phyloP scores from a whole-genome alignment of 2,888 invertebrate species.

The Scotopteryx bipunctaria region DNA sequence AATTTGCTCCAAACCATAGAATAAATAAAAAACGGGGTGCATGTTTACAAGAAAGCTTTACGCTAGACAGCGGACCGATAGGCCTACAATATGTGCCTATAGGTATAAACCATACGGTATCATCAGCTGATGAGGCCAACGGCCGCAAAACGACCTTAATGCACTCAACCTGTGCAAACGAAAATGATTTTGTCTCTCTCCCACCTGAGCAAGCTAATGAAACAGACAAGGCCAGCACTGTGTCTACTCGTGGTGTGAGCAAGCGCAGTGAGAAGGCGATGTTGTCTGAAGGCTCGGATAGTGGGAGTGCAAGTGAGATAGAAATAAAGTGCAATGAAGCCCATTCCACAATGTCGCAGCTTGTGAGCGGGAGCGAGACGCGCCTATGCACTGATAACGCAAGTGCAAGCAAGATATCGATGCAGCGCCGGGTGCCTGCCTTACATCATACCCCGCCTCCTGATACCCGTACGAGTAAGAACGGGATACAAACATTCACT shows the following conservation, averaged over 20 bases:
- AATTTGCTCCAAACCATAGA: background rate
- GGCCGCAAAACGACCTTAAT: background rate
- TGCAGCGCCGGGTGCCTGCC: background rate
- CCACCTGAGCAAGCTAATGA: background rate
- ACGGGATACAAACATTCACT: background rate
- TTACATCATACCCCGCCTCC: too few species aligned
- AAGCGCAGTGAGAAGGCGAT: too few species aligned
- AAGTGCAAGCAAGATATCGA: background rate
- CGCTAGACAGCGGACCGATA: slow-evolving; percentile 18
- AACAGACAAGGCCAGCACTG: background rate
- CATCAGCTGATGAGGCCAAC: slow-evolving; percentile 4
- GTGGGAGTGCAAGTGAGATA: background rate
- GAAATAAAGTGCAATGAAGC: background rate
- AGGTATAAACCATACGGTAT: slow-evolving; percentile 7
- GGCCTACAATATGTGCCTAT: slow-evolving; percentile 21
- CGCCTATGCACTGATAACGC: too few species aligned
- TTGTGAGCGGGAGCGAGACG: too few species aligned
- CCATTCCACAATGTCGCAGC: background rate
- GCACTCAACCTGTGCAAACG: background rate
- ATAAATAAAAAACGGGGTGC: slow-evolving; percentile 25
- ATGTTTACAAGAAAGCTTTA: slow-evolving; percentile 20
- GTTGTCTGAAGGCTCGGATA: background rate
- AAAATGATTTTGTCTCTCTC: background rate
- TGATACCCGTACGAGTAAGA: background rate
- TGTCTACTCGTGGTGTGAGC: background rate